A percentile compares a stretch with the other conserved stretches of the same genome.
Conservation (phyloP, 2,888 invertebrate species). For the Synanthedon myopaeformis region DNA sequence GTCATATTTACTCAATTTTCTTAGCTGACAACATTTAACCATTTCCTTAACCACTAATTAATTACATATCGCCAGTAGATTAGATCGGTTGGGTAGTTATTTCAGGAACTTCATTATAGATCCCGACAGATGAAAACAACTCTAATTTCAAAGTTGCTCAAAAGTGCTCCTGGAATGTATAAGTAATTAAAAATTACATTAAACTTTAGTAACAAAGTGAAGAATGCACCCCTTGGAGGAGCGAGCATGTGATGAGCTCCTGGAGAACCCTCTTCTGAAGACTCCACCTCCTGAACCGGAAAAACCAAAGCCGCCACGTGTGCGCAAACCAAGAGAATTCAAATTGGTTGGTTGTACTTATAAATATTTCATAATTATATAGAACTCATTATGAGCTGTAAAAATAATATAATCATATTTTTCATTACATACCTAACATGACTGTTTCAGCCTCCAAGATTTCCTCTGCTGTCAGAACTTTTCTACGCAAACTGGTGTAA, state of each 20-base stretch:
- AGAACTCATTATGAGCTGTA: background rate
- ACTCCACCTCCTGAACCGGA: constrained; percentile 55
- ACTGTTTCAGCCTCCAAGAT: constrained; percentile 45
- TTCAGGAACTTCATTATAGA: no score
- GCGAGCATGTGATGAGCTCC: constrained; percentile 36
- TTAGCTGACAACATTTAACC: no score
- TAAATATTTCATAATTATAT: constrained; percentile 2
- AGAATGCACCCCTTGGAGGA: constrained; percentile 46
- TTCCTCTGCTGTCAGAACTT: constrained; percentile 35
- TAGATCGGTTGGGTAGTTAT: no score
- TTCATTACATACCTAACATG: background rate
- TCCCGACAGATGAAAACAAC: no score
- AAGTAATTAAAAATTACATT: no score
- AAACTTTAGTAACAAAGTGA: background rate
- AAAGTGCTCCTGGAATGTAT: no score
- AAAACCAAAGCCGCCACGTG: constrained; percentile 38
- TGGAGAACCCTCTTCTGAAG: constrained; percentile 35
- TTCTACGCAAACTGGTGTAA: constrained; percentile 54
- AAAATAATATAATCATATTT: background rate
- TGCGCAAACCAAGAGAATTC: constrained; percentile 40
- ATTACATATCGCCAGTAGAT: no score
- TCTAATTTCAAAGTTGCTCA: no score
- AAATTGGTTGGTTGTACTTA: constrained; percentile 35
- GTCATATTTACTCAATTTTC: no score
- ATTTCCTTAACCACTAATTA: no score